Conservation (phyloP, 2,113 vertebrate species). For the Semicossyphus pulcher region DNA sequence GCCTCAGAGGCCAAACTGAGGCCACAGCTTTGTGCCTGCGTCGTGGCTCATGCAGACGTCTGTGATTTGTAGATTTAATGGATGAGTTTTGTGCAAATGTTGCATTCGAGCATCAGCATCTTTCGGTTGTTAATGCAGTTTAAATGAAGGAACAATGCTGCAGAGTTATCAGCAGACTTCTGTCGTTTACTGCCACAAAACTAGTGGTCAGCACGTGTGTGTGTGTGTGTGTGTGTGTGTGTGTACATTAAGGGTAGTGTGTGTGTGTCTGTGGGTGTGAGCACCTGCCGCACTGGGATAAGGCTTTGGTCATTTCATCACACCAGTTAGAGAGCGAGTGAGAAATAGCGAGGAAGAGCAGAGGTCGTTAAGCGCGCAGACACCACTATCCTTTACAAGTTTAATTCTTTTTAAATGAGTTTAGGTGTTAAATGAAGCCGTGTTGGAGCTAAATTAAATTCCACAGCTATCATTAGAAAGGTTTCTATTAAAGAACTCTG, state of each 20-base stretch:
- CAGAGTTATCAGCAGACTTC: constrained; percentile 1
- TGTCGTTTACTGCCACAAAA: not conserved
- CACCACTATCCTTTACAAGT: constrained; percentile 60
- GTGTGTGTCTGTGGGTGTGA: not conserved
- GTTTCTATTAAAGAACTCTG: constrained; percentile 70
- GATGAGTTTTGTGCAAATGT: too few species aligned
- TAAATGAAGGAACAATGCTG: not conserved
- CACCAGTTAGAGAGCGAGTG: constrained; percentile 13
- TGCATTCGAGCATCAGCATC: too few species aligned
- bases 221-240: constrained; percentile 1
- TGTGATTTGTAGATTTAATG: too few species aligned
- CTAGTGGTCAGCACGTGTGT: not conserved
- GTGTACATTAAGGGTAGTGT: not conserved
- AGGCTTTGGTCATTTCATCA: constrained; percentile 25
- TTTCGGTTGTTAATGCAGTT: not conserved
- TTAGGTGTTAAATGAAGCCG: constrained; percentile 78
- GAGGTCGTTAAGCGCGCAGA: constrained; percentile 51
- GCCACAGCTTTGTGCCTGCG: not conserved
- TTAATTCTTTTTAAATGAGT: constrained; percentile 77
- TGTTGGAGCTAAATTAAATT: constrained; percentile 77
- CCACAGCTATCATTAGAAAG: constrained; percentile 77
- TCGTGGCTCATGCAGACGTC: too few species aligned
- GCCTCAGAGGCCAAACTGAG: not conserved
- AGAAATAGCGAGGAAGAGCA: constrained; percentile 12
- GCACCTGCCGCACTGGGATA: not conserved